Conservation (phyloP, 2,113 vertebrate species). For the Cygnus buccinator region DNA sequence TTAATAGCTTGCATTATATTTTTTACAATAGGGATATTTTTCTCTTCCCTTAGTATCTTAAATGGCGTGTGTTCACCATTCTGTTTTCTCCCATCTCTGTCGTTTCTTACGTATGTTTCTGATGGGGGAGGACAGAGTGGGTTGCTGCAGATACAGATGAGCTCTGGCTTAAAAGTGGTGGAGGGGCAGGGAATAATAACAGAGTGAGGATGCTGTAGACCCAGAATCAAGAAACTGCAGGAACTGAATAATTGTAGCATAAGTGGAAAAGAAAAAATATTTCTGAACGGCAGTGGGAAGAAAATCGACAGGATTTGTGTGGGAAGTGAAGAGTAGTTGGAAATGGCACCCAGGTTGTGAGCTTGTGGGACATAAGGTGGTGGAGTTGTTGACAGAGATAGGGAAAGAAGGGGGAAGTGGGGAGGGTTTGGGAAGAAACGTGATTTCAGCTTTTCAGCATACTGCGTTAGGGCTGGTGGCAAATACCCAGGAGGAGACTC, state of each 20-base stretch:
- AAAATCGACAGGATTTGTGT: constrained; percentile 60
- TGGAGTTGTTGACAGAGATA: constrained; percentile 35
- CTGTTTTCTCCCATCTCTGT: not conserved
- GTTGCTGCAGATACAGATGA: not conserved
- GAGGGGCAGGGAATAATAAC: not conserved
- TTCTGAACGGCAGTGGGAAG: constrained; percentile 30
- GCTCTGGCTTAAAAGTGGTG: not conserved
- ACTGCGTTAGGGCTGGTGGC: constrained; percentile 33
- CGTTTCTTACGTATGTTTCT: not conserved
- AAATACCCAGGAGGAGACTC: constrained; percentile 63
- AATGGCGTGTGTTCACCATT: not conserved
- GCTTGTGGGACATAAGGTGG: constrained; percentile 62
- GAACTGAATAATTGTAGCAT: not conserved
- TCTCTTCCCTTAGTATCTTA: not conserved
- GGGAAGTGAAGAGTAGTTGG: constrained; percentile 44
- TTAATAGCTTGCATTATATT: not conserved
- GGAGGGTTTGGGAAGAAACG: constrained; percentile 23
- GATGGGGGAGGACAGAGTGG: not conserved
- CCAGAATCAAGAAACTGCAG: not conserved
- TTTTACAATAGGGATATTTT: not conserved
- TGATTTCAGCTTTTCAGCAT: constrained; percentile 36
- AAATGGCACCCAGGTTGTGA: constrained; percentile 65
- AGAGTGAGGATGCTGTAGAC: not conserved
- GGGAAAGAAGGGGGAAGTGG: not conserved
- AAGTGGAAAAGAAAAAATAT: constrained; percentile 3